phyloP scores from a whole-genome alignment of 2,797 vertebrate species.

The Linurgus olivaceus region DNA sequence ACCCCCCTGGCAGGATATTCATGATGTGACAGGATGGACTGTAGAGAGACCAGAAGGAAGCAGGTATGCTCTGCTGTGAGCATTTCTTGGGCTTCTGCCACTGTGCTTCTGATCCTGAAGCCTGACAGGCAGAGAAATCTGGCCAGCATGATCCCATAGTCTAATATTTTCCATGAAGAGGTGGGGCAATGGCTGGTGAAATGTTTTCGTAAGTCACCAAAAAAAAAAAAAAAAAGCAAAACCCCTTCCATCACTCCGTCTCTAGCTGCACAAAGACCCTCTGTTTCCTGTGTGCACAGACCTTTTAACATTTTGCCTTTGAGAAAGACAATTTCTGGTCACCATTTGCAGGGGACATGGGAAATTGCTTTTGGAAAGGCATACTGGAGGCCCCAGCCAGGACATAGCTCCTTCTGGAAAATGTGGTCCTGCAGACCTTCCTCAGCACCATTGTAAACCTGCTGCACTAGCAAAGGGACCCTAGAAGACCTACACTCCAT shows the following conservation, averaged over 20 bases:
- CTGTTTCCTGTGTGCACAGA: background rate
- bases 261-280: background rate
- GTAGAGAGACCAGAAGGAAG: background rate
- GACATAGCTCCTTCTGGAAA: background rate
- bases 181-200: background rate
- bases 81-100: constrained; percentile 55
- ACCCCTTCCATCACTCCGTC: background rate
- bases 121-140: constrained; percentile 48
- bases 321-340: background rate
- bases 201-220: background rate
- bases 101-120: constrained; percentile 52
- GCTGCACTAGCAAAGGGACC: background rate
- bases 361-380: constrained; percentile 21
- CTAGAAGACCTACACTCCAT: background rate
- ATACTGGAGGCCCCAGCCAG: background rate
- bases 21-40: constrained; percentile 20
- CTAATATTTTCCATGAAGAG: constrained; percentile 58
- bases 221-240: constrained; percentile 1
- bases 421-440: background rate
- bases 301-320: background rate
- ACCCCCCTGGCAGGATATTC: background rate
- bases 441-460: background rate
- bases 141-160: background rate
- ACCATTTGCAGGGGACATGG: background rate
- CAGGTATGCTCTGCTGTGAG: background rate